phyloP scores from a whole-genome alignment of 2,888 invertebrate species.

The Laothoe populi region DNA sequence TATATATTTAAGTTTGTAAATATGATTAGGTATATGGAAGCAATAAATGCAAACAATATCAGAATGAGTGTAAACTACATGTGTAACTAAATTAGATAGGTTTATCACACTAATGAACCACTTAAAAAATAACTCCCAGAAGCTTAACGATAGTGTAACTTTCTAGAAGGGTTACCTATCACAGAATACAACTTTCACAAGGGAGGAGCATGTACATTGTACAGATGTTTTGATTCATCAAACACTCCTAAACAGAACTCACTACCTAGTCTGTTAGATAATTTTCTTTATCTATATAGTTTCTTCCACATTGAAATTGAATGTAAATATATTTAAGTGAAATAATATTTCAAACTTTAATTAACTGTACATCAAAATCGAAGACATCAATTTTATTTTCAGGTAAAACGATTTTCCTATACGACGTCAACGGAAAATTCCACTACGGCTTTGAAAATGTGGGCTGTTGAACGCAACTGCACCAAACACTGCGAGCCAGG shows the following conservation, averaged over 20 bases:
- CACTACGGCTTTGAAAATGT: constrained; percentile 88
- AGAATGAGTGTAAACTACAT: neutral
- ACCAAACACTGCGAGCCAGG: constrained; percentile 93
- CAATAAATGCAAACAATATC: neutral
- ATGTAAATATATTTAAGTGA: too few species aligned
- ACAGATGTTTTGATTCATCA: too few species aligned
- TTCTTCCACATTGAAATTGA: too few species aligned
- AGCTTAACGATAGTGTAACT: too few species aligned
- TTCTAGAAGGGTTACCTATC: too few species aligned
- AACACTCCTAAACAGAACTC: too few species aligned
- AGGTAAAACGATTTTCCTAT: constrained; percentile 93
- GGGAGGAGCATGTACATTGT: too few species aligned
- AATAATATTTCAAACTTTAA: neutral
- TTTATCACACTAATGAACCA: too few species aligned
- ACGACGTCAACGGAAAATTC: constrained; percentile 93
- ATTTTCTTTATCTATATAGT: too few species aligned
- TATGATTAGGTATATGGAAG: neutral
- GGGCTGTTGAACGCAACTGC: constrained; percentile 93
- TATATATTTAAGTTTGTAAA: neutral
- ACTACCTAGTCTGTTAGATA: too few species aligned
- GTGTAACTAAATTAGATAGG: neutral
- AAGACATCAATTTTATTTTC: constrained; percentile 33
- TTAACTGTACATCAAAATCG: neutral
- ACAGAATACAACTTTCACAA: too few species aligned
- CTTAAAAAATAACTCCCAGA: too few species aligned